These are phyloP conservation scores for Chlorocebus sabaeus DNA, from an alignment of 2,113 vertebrate species.

Conservation along the genomic window DNA sequence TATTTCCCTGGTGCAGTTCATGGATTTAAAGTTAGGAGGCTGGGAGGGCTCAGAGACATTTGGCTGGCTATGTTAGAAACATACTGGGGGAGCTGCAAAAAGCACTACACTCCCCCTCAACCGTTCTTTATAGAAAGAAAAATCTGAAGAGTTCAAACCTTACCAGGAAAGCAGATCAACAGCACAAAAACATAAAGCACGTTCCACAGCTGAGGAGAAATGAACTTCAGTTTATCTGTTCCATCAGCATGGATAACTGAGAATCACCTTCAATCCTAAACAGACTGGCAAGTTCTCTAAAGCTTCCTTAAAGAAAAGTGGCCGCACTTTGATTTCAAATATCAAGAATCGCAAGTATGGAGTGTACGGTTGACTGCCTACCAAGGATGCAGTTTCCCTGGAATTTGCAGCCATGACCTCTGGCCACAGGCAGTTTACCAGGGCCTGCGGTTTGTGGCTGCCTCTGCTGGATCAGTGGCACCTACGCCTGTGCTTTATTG, in stretches of 20 bases:
- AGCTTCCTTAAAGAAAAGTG: background rate
- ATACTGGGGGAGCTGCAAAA: background rate
- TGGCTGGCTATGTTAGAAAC: background rate
- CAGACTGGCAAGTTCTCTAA: background rate
- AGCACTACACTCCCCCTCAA: background rate
- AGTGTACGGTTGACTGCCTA: background rate
- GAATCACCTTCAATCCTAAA: background rate
- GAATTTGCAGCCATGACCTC: background rate
- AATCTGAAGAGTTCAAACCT: background rate
- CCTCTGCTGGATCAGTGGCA: background rate
- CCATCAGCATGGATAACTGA: background rate
- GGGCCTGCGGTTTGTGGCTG: background rate
- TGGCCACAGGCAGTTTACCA: background rate
- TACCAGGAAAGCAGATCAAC: conserved; percentile 13
- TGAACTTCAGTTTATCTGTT: background rate
- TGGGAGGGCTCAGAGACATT: background rate
- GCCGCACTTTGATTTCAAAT: background rate
- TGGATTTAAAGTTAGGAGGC: background rate
- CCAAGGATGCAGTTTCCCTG: background rate
- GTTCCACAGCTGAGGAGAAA: background rate
- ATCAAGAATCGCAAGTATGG: background rate
- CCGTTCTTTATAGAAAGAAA: background rate
- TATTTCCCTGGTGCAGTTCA: background rate
- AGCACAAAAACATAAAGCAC: background rate
- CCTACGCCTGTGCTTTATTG: background rate